Evolutionary conservation across 37 sponge, comb jelly and placozoan genomes (phyloP), one percentile per base, ranked within the genome.

Genomic region (Mnemiopsis leidyi): DNA sequence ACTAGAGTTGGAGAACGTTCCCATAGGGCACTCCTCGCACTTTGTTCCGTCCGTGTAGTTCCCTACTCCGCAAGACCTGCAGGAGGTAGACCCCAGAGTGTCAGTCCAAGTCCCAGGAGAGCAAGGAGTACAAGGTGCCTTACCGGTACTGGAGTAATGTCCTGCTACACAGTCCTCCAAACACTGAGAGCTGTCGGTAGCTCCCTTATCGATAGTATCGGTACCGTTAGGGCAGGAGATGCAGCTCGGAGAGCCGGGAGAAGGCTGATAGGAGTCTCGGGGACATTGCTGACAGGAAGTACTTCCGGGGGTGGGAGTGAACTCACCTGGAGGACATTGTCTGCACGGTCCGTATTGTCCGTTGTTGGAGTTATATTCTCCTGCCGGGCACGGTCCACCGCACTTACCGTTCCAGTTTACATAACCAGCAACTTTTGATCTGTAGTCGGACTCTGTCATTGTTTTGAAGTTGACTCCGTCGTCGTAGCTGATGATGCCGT

Each of bases 331-430:
- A 0, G 48, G 28, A 28, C 90, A 85, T 0, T 36, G 24, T 36
- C 28, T 85, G 90, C 90, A 85, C 3, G 90, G 90, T 23, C 90
- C 90, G 90, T 40, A 40, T 29, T 85, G 40, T 39, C 90, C 90
- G 29, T 23, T 3, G 23, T 3, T 23, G 39, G 90, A 85, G n/a
- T n/a, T n/a, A 26, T 21, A 85, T n/a, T 26, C 3, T 40, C 90
- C 90, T 28, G 61, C 29, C 28, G 90, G 90, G 29, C 90, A 85
- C 25, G 40, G 30, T 33, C 90, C 90, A 1, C 26, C 1, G 61
- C 90, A 85, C 48, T 85, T 38, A 0, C 90, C 90, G 3, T 85
- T 37, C 90, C 90, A 85, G 90, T 38, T 26, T 25, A 85, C 61
- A 37, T 39, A 85, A 61, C 25, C 25, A 40, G 24, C 40, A 1